Conservation (phyloP, 1,140 invertebrate species). For the Babylonia areolata region DNA sequence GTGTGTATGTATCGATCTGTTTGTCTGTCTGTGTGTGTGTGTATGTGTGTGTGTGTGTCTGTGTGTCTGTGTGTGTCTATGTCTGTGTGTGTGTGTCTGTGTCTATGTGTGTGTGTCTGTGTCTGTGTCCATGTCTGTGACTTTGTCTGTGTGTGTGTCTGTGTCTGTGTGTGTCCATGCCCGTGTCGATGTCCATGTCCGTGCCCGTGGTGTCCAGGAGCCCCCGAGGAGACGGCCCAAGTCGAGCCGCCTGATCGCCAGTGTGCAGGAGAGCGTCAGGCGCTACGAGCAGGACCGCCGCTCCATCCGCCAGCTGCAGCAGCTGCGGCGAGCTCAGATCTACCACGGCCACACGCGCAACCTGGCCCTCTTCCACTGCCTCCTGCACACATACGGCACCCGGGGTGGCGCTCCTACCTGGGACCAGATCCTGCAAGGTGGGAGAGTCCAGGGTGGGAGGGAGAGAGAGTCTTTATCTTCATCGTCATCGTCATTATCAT, state of each 20-base stretch:
- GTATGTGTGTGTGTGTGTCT: not conserved
- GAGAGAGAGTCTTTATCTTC: too few relatives aligned
- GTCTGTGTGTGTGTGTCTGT: too few relatives aligned
- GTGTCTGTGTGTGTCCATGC: slow-evolving; percentile 9
- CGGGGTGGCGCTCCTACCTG: not conserved
- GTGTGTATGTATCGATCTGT: too few relatives aligned
- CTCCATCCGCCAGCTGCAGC: slow-evolving; percentile 57
- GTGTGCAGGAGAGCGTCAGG: slow-evolving; percentile 63
- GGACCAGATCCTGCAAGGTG: slow-evolving; percentile 24
- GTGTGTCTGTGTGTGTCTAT: slow-evolving; percentile 10
- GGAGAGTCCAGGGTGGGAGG: not conserved
- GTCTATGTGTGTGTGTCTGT: too few relatives aligned
- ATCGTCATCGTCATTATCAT: too few relatives aligned
- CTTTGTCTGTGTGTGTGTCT: not conserved
- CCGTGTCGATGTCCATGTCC: not conserved
- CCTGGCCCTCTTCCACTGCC: slow-evolving; percentile 56
- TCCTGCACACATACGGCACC: slow-evolving; percentile 2
- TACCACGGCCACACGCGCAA: slow-evolving; percentile 63
- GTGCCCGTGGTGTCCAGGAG: not conserved
- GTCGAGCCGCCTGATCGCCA: slow-evolving; percentile 30
- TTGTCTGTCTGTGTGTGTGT: too few relatives aligned
- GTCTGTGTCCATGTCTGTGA: not conserved
- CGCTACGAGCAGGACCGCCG: slow-evolving; percentile 58
- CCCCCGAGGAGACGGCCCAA: not conserved
- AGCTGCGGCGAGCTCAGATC: slow-evolving; percentile 61